A percentile compares a stretch with the other conserved stretches of the same genome.
phyloP scores from a whole-genome alignment of 2,888 invertebrate genomes.

The Pollenia angustigena region DNA sequence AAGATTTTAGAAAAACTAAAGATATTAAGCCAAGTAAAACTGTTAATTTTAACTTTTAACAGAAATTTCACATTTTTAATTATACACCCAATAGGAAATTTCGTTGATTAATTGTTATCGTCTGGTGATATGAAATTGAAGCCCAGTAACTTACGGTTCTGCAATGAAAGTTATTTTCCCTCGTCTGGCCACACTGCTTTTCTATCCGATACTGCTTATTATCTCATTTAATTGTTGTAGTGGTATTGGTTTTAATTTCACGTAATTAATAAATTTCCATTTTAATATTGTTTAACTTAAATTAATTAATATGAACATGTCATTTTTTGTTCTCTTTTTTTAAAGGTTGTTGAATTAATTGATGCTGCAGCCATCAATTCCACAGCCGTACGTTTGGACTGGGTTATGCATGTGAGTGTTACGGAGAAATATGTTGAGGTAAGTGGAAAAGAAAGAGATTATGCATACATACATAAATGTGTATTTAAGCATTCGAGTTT shows the following conservation, averaged over 20 bases:
- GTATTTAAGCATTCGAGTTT: neutral
- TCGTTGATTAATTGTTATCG: too few species aligned
- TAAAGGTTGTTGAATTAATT: constrained; percentile 88
- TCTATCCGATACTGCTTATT: neutral
- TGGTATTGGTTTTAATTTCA: neutral
- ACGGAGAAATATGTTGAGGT: constrained; percentile 84
- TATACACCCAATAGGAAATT: too few species aligned
- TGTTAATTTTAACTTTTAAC: too few species aligned
- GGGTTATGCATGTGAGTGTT: constrained; percentile 84
- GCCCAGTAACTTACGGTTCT: too few species aligned
- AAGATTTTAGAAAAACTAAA: too few species aligned
- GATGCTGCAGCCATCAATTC: constrained; percentile 86
- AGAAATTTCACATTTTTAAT: too few species aligned
- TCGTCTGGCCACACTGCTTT: neutral
- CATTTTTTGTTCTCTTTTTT: constrained; percentile 36
- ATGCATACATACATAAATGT: neutral
- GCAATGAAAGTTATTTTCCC: too few species aligned
- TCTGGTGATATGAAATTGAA: too few species aligned
- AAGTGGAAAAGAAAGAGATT: constrained; percentile 27
- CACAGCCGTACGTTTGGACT: constrained; percentile 85
- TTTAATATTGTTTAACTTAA: constrained; percentile 40
- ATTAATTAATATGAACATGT: neutral
- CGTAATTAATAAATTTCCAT: constrained; percentile 12
- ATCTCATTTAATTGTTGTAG: neutral
- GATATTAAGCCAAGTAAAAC: too few species aligned